Conservation (phyloP, 2,888 invertebrate genomes). For the Notocelia uddmanniana region DNA sequence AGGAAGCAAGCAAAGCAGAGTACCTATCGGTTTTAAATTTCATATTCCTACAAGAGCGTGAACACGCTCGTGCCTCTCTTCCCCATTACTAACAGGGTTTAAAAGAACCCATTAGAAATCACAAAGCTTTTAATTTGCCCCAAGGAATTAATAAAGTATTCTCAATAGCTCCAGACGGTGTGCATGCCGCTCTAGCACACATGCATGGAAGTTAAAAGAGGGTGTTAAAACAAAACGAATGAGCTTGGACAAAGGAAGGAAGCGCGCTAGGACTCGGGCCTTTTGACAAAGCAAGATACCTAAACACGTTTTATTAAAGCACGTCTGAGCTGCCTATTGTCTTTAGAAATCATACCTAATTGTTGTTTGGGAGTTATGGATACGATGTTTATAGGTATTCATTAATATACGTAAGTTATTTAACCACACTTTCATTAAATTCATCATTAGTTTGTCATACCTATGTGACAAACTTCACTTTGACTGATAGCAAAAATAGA, state of each 20-base stretch:
- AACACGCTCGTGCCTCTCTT: neutral
- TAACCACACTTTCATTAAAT: too few relatives aligned
- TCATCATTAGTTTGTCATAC: too few relatives aligned
- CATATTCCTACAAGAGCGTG: neutral
- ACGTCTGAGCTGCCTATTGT: conserved; percentile 53
- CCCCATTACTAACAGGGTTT: conserved; percentile 5
- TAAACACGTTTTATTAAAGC: conserved; percentile 84
- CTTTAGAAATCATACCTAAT: conserved; percentile 30
- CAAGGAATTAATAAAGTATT: conserved; percentile 40
- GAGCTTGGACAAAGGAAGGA: conserved; percentile 84
- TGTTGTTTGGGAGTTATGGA: conserved; percentile 11
- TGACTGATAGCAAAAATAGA: too few relatives aligned
- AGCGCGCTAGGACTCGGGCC: conserved; percentile 74
- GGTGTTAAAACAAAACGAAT: conserved; percentile 86
- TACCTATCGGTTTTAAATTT: too few relatives aligned
- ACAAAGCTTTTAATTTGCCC: conserved; percentile 42
- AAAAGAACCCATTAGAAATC: conserved; percentile 22
- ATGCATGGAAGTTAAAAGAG: conserved; percentile 81
- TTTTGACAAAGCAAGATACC: conserved; percentile 78
- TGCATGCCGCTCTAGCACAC: conserved; percentile 63
- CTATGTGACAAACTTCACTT: too few relatives aligned
- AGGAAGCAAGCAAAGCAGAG: too few relatives aligned
- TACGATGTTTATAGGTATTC: neutral
- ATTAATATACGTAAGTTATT: neutral
- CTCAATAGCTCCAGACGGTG: conserved; percentile 51